Percentiles rank a stretch among this genome's conserved stretches.
phyloP scores from a whole-genome alignment of 2,113 vertebrate genomes.

The Naja naja region DNA sequence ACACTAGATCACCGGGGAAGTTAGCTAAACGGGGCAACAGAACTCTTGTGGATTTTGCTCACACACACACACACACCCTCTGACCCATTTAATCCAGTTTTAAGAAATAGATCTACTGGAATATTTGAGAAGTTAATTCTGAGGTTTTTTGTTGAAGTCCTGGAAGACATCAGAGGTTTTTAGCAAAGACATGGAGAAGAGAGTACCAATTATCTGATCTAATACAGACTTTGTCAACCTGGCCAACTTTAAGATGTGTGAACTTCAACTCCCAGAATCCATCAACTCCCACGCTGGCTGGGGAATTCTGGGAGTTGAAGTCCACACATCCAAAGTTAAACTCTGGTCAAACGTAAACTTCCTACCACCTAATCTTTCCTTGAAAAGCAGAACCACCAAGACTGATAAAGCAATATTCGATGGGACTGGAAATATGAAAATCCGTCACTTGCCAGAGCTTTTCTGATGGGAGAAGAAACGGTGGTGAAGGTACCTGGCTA shows the following conservation, averaged over 20 bases:
- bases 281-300: no score
- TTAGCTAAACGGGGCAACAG: neutral
- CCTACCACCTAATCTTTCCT: neutral
- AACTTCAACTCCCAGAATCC: neutral
- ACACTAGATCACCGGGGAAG: neutral
- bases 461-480: no score
- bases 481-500: no score
- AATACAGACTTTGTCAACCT: neutral
- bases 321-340: no score
- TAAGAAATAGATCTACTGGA: neutral
- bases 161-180: neutral
- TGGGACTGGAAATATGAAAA: neutral
- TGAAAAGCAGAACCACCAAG: no score
- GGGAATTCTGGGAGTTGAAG: neutral
- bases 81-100: neutral
- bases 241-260: neutral
- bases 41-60: neutral
- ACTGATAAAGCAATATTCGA: neutral
- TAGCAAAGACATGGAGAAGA: neutral
- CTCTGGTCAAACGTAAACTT: no score
- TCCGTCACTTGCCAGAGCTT: neutral
- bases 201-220: neutral
- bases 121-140: neutral
- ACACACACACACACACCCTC: no score
- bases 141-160: neutral